phyloP scores from a whole-genome alignment of 2,113 vertebrate species.

The Himantopus leucocephalus region DNA sequence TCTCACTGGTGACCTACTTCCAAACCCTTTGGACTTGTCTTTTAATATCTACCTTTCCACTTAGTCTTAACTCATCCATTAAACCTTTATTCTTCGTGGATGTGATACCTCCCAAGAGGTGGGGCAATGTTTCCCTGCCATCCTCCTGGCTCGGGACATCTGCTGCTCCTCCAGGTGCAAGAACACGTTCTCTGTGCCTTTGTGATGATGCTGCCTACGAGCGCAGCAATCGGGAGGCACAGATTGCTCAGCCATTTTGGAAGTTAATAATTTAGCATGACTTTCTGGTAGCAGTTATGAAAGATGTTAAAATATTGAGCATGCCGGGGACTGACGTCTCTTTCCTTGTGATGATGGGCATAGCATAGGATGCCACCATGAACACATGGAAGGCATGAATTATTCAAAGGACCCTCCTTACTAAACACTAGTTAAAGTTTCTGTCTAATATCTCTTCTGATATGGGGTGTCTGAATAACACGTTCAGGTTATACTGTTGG shows the following conservation, averaged over 20 bases:
- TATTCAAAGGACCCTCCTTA: not conserved
- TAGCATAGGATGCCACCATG: not conserved
- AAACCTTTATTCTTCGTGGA: not conserved
- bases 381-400: not conserved
- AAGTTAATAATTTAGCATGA: not conserved
- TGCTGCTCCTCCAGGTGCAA: not conserved
- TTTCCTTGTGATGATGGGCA: not conserved
- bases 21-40: not conserved
- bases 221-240: not conserved
- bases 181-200: not conserved
- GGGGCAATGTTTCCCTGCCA: not conserved
- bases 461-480: not conserved
- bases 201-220: not conserved
- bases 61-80: not conserved
- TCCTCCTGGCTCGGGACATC: not conserved
- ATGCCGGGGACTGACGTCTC: rapidly evolving
- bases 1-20: not conserved
- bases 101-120: not conserved
- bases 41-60: not conserved
- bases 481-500: not conserved
- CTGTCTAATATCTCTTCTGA: not conserved
- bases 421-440: not conserved
- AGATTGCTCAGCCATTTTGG: not conserved
- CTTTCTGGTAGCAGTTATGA: not conserved
- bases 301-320: not conserved